Evolutionary conservation across 2,888 invertebrate genomes (phyloP).

Genomic region (Melinaea marsaeus): DNA sequence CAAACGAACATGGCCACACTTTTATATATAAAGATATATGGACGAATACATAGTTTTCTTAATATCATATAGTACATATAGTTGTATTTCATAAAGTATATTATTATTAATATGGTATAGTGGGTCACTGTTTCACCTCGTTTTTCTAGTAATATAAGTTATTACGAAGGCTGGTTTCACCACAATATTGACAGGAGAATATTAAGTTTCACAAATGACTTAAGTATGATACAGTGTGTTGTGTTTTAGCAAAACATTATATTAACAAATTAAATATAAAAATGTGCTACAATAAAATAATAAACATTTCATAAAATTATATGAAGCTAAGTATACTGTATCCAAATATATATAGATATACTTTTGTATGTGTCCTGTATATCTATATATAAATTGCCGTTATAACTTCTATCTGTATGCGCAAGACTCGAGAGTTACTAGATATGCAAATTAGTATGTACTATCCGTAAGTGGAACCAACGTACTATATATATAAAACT

Average conservation of each 20-base stretch:
- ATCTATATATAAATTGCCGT: conserved; percentile 34
- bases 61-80: conserved; percentile 1
- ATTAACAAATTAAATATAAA: too few species aligned
- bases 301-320: too few species aligned
- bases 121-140: conserved; percentile 24
- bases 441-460: conserved; percentile 11
- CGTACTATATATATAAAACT: too few species aligned
- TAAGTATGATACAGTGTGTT: too few species aligned
- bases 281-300: too few species aligned
- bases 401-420: conserved; percentile 34
- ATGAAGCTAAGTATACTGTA: too few species aligned
- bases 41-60: not conserved
- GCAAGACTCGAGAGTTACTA: conserved; percentile 18
- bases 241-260: too few species aligned
- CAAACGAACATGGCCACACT: too few species aligned
- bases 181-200: conserved; percentile 22
- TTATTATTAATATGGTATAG: conserved; percentile 7
- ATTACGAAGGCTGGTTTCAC: conserved; percentile 16
- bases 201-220: conserved; percentile 13
- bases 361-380: too few species aligned
- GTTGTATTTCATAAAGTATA: not conserved
- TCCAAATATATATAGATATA: too few species aligned
- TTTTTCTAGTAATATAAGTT: conserved; percentile 16
- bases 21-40: too few species aligned
- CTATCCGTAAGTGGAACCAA: conserved; percentile 1